Conservation (phyloP, 92 coral and sea anemone species). For the Porites rus region DNA sequence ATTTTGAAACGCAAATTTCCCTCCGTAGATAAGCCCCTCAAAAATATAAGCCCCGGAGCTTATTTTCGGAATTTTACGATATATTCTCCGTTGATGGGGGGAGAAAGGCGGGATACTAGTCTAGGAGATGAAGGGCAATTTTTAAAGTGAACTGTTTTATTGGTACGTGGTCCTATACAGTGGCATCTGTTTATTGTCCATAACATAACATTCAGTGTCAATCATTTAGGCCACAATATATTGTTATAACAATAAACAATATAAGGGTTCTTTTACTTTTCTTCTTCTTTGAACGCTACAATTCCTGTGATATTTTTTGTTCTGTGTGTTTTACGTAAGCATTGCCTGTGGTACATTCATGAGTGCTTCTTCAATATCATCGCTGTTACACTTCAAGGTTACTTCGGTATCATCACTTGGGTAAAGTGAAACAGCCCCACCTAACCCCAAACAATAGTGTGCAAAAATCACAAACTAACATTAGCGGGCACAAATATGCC, state of each 20-base stretch:
- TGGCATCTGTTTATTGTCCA: neutral
- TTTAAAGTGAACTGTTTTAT: neutral
- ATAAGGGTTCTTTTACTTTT: neutral
- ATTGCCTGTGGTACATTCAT: constrained; percentile 32
- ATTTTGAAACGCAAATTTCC: too few species aligned
- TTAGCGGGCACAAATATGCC: neutral
- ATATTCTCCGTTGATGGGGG: neutral
- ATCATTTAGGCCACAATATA: neutral
- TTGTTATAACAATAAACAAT: neutral
- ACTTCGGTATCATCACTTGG: constrained; percentile 21
- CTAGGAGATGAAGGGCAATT: neutral
- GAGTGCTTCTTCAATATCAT: constrained; percentile 27
- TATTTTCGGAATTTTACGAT: too few species aligned
- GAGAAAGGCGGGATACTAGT: neutral
- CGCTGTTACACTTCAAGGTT: constrained; percentile 28
- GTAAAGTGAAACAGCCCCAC: constrained; percentile 36
- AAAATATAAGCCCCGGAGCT: too few species aligned
- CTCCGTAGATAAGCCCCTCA: too few species aligned
- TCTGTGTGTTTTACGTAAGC: constrained; percentile 22
- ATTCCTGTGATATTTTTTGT: constrained; percentile 26
- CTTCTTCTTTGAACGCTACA: constrained; percentile 22
- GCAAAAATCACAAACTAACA: neutral
- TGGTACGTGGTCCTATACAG: neutral
- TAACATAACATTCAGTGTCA: neutral
- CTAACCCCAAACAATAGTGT: constrained; percentile 20